Evolutionary conservation across 1,140 invertebrate genomes (phyloP).

Genomic region (Elysia chlorotica): DNA sequence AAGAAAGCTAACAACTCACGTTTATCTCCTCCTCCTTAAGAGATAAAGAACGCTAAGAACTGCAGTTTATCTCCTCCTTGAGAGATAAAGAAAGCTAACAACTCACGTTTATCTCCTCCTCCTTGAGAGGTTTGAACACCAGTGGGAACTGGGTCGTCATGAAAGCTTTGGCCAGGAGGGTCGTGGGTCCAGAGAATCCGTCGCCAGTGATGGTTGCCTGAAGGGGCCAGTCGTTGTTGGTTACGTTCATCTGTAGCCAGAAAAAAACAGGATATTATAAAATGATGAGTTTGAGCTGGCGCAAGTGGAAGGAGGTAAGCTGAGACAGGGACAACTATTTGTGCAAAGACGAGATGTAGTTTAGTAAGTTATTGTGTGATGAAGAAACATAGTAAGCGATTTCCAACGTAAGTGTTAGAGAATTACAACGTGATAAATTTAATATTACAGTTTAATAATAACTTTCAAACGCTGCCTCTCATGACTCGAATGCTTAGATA

Average conservation of each 20-base stretch:
- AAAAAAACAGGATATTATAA: not conserved
- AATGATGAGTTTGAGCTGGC: not conserved
- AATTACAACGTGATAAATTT: too few species aligned
- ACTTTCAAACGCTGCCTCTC: too few species aligned
- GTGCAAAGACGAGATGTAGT: too few species aligned
- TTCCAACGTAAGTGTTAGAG: too few species aligned
- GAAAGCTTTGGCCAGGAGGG: constrained; percentile 52
- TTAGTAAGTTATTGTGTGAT: too few species aligned
- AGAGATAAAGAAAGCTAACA: not conserved
- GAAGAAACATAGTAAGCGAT: too few species aligned
- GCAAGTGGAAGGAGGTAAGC: too few species aligned
- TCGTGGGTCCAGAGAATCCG: constrained; percentile 54
- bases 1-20: constrained; percentile 29
- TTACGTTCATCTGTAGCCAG: constrained; percentile 55
- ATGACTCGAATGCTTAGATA: too few species aligned
- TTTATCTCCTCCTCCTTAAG: constrained; percentile 46
- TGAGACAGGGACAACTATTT: too few species aligned
- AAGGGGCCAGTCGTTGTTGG: constrained; percentile 56
- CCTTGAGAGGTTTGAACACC: constrained; percentile 53
- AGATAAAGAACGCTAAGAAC: too few species aligned
- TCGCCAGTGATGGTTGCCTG: constrained; percentile 46
- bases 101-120: constrained; percentile 46
- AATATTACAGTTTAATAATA: too few species aligned
- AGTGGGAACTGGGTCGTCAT: constrained; percentile 55
- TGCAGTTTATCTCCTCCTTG: not conserved